Conservation (phyloP, 2,797 vertebrate species). For the Sphaeramia orbicularis region DNA sequence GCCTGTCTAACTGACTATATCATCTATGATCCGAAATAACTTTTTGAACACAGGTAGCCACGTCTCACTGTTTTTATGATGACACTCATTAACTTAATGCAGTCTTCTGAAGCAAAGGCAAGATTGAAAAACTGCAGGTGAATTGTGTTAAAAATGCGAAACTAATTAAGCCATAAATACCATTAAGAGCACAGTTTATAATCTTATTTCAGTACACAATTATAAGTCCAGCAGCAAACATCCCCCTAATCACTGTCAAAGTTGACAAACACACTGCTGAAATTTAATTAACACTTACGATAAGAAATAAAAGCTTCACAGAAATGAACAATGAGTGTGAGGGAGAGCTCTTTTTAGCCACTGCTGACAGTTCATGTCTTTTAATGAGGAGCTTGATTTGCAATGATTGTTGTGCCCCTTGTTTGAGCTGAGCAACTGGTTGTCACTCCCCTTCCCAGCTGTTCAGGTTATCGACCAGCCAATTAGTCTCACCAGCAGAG, state of each 20-base stretch:
- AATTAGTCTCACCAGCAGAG: slow-evolving; percentile 62
- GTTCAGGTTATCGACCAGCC: slow-evolving; percentile 60
- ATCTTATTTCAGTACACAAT: too few species aligned
- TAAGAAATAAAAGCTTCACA: background rate
- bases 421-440: slow-evolving; percentile 45
- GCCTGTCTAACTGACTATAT: slow-evolving; percentile 38
- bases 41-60: slow-evolving; percentile 22
- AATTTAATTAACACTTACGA: background rate
- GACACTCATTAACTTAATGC: slow-evolving; percentile 42
- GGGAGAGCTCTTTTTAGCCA: slow-evolving; percentile 31
- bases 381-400: slow-evolving; percentile 65
- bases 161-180: too few species aligned
- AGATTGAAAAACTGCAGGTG: too few species aligned
- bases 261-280: background rate
- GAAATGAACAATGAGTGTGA: slow-evolving; percentile 26
- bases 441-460: slow-evolving; percentile 50
- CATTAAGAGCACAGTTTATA: too few species aligned
- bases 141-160: too few species aligned
- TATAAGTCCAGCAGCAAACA: too few species aligned
- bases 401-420: slow-evolving; percentile 44
- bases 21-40: slow-evolving; percentile 52
- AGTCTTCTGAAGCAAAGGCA: slow-evolving; percentile 9
- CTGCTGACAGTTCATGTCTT: slow-evolving; percentile 40
- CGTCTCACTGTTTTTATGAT: background rate
- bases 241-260: background rate